Conservation (phyloP, 2,113 vertebrate genomes). For the Phoenicopterus ruber region DNA sequence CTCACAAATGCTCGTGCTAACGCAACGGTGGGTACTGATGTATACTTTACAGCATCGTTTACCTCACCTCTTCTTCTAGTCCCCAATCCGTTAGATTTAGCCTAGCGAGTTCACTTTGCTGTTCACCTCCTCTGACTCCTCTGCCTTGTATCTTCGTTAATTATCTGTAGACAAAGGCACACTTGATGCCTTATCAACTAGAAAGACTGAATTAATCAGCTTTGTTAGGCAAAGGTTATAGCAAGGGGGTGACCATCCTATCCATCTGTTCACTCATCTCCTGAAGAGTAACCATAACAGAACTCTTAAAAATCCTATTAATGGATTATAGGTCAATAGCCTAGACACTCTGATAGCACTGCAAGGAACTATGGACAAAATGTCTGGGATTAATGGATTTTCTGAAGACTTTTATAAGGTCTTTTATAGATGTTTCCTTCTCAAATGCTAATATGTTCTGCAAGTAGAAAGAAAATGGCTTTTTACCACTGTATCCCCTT, state of each 20-base stretch:
- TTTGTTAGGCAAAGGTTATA: constrained; percentile 60
- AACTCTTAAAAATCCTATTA: constrained; percentile 63
- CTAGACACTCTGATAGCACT: background rate
- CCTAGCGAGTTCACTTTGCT: background rate
- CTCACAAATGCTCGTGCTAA: background rate
- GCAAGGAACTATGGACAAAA: constrained; percentile 31
- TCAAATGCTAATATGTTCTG: constrained; percentile 53
- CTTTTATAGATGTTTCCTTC: constrained; percentile 27
- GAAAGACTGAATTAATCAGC: constrained; percentile 55
- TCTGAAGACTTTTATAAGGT: constrained; percentile 31
- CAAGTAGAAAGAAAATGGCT: constrained; percentile 20
- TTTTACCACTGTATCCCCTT: constrained; percentile 21
- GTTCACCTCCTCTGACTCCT: background rate
- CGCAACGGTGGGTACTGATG: background rate
- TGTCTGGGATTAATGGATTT: constrained; percentile 56
- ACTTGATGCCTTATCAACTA: constrained; percentile 47
- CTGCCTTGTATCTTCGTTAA: constrained; percentile 32
- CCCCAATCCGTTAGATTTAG: background rate
- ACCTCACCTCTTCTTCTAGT: background rate
- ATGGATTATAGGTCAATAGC: constrained; percentile 62
- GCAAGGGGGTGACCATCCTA: constrained; percentile 12
- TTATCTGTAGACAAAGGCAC: constrained; percentile 46
- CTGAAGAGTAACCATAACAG: constrained; percentile 31
- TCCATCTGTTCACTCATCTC: constrained; percentile 42
- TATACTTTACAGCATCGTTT: background rate